Evolutionary conservation across 2,113 vertebrate species (phyloP).

Genomic region (Paramormyrops kingsleyae): DNA sequence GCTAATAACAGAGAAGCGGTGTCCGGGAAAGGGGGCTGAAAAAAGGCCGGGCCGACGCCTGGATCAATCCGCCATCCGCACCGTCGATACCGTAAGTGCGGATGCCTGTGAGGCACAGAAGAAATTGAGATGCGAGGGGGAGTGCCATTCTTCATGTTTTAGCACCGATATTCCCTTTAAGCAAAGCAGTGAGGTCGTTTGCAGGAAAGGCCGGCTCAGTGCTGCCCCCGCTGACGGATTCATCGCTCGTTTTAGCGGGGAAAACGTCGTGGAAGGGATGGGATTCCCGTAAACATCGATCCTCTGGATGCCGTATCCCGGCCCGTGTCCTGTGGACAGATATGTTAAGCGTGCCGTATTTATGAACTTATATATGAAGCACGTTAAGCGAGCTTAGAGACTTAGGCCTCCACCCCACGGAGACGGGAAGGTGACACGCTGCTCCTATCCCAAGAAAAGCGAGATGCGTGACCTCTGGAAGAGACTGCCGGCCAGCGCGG

Average conservation of each 20-base stretch:
- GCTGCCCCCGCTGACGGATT: background rate
- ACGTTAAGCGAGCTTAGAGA: background rate
- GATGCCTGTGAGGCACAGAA: background rate
- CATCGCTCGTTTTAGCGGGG: conserved; percentile 43
- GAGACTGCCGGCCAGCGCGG: background rate
- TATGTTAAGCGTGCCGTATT: conserved; percentile 76
- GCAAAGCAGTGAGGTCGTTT: background rate
- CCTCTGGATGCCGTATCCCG: conserved; percentile 74
- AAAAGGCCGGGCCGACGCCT: too few relatives aligned
- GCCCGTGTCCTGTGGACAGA: conserved; percentile 76
- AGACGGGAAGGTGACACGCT: background rate
- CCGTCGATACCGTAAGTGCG: background rate
- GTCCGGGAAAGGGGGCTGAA: background rate
- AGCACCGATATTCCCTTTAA: background rate
- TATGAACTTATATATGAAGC: conserved; percentile 35
- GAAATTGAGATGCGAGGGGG: background rate
- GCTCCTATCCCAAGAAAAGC: background rate
- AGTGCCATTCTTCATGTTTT: background rate
- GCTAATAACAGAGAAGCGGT: background rate
- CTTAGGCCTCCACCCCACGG: background rate
- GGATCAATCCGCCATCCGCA: background rate
- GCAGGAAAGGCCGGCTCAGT: background rate
- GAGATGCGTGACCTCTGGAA: conserved; percentile 10
- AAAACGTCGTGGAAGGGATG: conserved; percentile 49
- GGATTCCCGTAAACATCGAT: conserved; percentile 65